phyloP scores from a whole-genome alignment of 1,140 invertebrate species.

The Drosophila sp. region DNA sequence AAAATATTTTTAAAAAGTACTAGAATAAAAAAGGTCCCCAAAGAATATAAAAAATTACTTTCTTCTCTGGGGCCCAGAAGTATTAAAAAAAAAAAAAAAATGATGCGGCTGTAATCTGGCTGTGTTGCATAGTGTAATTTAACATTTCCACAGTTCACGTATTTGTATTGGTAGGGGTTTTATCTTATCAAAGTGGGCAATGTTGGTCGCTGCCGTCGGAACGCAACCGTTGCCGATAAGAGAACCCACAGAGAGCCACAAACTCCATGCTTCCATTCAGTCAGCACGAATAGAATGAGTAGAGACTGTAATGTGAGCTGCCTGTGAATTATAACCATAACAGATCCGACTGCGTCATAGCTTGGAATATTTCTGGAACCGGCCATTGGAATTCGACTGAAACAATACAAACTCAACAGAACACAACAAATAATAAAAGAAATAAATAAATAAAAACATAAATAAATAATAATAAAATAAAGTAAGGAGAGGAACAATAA shows the following conservation, averaged over 20 bases:
- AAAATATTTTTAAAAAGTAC: too few relatives aligned
- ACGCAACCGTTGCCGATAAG: neutral
- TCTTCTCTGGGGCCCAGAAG: too few relatives aligned
- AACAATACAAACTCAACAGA: neutral
- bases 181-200: neutral
- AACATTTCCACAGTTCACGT: neutral
- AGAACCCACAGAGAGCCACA: neutral
- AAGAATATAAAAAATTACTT: too few relatives aligned
- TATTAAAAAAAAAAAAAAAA: too few relatives aligned
- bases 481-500: constrained; percentile 3
- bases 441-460: neutral
- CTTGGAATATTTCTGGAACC: constrained; percentile 16
- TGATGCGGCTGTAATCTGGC: too few relatives aligned
- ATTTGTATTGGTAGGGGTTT: neutral
- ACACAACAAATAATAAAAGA: neutral
- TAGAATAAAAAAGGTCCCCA: too few relatives aligned
- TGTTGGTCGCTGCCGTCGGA: neutral
- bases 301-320: constrained; percentile 60
- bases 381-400: neutral
- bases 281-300: neutral
- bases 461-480: neutral
- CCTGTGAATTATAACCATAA: constrained; percentile 55
- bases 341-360: constrained; percentile 50
- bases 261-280: neutral
- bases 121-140: neutral